Evolutionary conservation across 2,888 invertebrate species (phyloP).

Genomic region (Silvanus unidentatus): DNA sequence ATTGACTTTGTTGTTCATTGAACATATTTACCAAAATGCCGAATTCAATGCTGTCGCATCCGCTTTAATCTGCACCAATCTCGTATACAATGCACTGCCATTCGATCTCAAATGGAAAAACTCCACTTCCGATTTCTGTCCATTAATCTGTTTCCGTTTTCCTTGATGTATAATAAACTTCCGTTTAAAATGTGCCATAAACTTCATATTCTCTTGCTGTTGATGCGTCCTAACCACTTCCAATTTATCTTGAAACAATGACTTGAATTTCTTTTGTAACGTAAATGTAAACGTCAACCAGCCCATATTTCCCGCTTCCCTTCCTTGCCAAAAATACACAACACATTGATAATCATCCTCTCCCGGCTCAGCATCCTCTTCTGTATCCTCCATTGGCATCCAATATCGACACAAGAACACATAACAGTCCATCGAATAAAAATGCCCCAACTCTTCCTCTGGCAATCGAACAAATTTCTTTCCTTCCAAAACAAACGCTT

Average conservation of each 20-base stretch:
- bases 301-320: constrained; percentile 97
- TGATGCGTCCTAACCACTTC: constrained; percentile 96
- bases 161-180: constrained; percentile 91
- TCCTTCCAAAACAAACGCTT: constrained; percentile 93
- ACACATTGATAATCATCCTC: constrained; percentile 72
- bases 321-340: constrained; percentile 99
- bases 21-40: constrained; percentile 75
- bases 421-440: constrained; percentile 93
- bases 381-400: constrained; percentile 57
- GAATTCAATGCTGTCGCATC: constrained; percentile 85
- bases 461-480: constrained; percentile 96
- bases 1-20: background rate
- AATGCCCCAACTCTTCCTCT: constrained; percentile 84
- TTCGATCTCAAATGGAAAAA: constrained; percentile 94
- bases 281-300: constrained; percentile 99
- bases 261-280: constrained; percentile 84
- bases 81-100: constrained; percentile 87
- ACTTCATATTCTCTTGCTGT: constrained; percentile 97
- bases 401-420: constrained; percentile 97
- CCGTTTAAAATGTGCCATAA: constrained; percentile 93
- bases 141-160: constrained; percentile 54
- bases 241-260: constrained; percentile 79
- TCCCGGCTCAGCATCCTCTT: constrained; percentile 42
- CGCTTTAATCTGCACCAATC: constrained; percentile 84
- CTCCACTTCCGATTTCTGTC: constrained; percentile 61